Base-by-base conservation (phyloP, 1,140 invertebrate genomes). In the Drosophila lacertosa region DNA sequence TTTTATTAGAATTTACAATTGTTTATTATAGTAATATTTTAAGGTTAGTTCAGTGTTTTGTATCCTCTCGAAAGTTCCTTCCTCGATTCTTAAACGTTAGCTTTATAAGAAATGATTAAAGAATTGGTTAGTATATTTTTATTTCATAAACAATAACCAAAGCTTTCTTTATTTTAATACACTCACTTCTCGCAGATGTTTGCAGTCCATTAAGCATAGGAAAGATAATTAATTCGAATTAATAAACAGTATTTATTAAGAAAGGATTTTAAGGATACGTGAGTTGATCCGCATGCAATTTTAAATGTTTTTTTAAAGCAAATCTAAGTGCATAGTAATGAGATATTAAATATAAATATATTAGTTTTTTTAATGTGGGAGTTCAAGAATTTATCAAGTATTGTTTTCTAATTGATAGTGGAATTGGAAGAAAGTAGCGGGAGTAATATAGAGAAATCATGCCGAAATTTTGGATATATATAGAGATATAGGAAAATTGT, bases 361-460 rank as follows among this genome's bases (percentile, higher is more conserved):
- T 63, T n/a, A n/a, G n/a, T n/a, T n/a, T n/a, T 45, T 37, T 37
- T n/a, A 15, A 22, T 66, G 13, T 51, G 24, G 13, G 20, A 37
- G 9, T 35, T 62, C 13, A 15, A 45, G 22, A 33, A 60, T 58
- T 42, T 67, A 20, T 57, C n/a, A 9, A 53, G 16, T 32, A 33
- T 22, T 57, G 29, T 39, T 44, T 67, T 39, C 42, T 55, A 57
- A 65, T 57, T 72, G 35, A 45, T 59, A 59, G 47, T 76, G 59
- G 42, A 84, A 42, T 39, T 57, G 47, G 39, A 72, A 67, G 48
- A 65, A 47, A 69, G 45, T 72, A 62, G 39, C 57, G 42, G 65
- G 58, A 65, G 35, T 47, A 53, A 37, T n/a, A 16, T 63, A 54
- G 58, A 73, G 59, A 76, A 65, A 66, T 53, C 80, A 84, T 83